Base-by-base conservation (phyloP, 2,797 vertebrate species). In the Lepilemur septentrionalis region DNA sequence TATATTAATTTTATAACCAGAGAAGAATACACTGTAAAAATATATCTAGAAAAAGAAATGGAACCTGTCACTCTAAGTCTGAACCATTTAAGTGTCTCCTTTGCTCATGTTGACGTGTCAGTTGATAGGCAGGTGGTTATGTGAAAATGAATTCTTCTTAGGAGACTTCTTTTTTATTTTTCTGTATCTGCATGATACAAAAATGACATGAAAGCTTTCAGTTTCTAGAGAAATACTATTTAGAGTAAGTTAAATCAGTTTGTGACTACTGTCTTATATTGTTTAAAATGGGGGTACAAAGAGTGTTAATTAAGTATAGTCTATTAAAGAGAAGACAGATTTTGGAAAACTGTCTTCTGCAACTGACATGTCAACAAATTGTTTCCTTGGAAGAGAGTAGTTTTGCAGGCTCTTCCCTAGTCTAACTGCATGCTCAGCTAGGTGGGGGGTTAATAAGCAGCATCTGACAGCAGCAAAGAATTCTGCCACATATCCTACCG, bases 381-480 rank as follows among this genome's bases (percentile, higher is more conserved):
- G 23, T 92, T 86, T 90, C 94, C 69, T 28, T 55, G 63, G 81
- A 97, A 85, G 59, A 70, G 83, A 76, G 55, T 11, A 43, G 79
- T 48, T 79, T 83, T 76, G 46, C n/a, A 65, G 70, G 46, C 48
- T 95, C 46, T 76, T 95, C 48, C 11, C 2, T 30, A 48, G 28
- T 41, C 55, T 85, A 70, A 91, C 43, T 86, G 92, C 7, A 0
- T 72, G 61, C 61, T 82, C 89, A 79, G 55, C 76, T 79, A 95
- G 78, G 84, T 91, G n/a, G 93, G 90, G 80, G 72, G 84, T 95
- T 95, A 90, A 89, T 95, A 93, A 92, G 78, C 43, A 92, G 48
- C 85, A 90, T 92, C 92, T 94, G 96, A 93, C 67, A 46, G 22
- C 52, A 59, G 89, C 22, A 88, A 79, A 46, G 28, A 28, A 7